Evolutionary conservation across 2,113 vertebrate genomes (phyloP).

Genomic region (Oncorhynchus keta): DNA sequence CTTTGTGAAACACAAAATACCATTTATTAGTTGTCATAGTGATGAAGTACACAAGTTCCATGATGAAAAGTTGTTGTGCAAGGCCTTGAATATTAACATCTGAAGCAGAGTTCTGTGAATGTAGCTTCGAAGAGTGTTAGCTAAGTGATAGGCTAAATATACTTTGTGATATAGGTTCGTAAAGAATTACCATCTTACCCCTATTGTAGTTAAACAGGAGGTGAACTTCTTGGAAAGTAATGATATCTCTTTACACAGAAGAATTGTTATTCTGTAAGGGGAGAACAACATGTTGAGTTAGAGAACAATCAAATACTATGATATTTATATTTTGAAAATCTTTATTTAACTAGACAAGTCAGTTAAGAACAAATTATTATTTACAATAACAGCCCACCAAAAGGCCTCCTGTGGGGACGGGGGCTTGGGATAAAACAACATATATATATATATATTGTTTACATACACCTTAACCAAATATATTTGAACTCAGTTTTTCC

Average conservation of each 20-base stretch:
- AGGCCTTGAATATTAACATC: not conserved
- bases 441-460: too few species aligned
- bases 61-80: not conserved
- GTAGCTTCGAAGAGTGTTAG: too few species aligned
- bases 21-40: not conserved
- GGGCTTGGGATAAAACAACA: too few species aligned
- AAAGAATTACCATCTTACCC: conserved; percentile 75
- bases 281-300: conserved; percentile 9
- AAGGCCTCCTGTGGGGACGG: too few species aligned
- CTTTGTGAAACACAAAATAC: not conserved
- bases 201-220: conserved; percentile 80
- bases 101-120: not conserved
- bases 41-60: not conserved
- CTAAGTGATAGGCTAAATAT: too few species aligned
- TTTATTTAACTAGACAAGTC: too few species aligned
- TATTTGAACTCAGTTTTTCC: too few species aligned
- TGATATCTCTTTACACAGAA: conserved; percentile 90
- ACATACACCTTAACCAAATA: too few species aligned
- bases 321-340: not conserved
- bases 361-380: too few species aligned
- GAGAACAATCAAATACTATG: not conserved
- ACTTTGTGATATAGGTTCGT: not conserved
- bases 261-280: conserved; percentile 81
- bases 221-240: conserved; percentile 89
- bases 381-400: too few species aligned